Conservation (phyloP, 2,797 vertebrate genomes). For the Siniperca obscura region DNA sequence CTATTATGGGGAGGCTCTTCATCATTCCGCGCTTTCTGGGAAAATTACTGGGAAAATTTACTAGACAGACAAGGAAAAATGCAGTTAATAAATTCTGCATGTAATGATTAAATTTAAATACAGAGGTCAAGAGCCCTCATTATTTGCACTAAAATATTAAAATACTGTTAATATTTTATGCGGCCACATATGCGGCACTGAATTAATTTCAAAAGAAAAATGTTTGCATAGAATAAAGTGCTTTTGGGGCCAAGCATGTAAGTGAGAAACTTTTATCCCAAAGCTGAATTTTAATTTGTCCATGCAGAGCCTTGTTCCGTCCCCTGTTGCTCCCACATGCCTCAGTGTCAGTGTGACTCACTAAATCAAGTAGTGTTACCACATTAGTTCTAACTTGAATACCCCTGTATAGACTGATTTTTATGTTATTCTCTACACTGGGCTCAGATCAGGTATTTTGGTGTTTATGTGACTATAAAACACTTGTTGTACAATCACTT, state of each 20-base stretch:
- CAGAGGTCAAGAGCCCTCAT: conserved; percentile 83
- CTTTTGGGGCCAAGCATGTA: conserved; percentile 36
- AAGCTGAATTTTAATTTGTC: conserved; percentile 48
- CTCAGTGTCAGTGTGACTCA: conserved; percentile 36
- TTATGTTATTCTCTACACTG: neutral
- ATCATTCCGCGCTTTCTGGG: conserved; percentile 27
- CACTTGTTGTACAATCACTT: neutral
- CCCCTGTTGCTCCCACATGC: conserved; percentile 19
- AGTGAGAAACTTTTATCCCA: conserved; percentile 48
- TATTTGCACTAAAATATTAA: conserved; percentile 85
- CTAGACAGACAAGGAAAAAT: conserved; percentile 61
- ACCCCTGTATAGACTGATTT: neutral
- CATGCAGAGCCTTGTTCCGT: neutral
- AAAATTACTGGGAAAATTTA: conserved; percentile 43
- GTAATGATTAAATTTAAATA: conserved; percentile 83
- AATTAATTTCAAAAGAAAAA: conserved; percentile 76
- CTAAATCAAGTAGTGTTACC: neutral
- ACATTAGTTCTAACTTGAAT: conserved; percentile 16
- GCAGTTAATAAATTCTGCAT: conserved; percentile 81
- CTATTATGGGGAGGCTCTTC: conserved; percentile 32
- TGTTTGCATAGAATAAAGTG: conserved; percentile 68
- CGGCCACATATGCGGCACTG: conserved; percentile 64
- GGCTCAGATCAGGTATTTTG: neutral
- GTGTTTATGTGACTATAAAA: neutral
- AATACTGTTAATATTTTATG: conserved; percentile 82